Conservation (phyloP, 2,888 invertebrate genomes). For the Harpalus rufipes region DNA sequence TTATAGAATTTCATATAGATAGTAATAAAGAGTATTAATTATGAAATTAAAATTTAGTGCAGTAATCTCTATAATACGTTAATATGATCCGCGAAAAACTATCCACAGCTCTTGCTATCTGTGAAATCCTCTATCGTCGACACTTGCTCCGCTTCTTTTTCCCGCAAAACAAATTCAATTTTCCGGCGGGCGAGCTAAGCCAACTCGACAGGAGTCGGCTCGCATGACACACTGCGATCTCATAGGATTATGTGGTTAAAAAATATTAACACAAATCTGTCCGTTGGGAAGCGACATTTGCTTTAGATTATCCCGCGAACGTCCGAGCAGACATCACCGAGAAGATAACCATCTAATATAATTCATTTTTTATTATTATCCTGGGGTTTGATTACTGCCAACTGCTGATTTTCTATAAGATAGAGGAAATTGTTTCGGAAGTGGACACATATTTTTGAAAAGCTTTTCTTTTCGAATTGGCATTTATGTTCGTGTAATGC, state of each 20-base stretch:
- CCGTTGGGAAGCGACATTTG: conserved; percentile 74
- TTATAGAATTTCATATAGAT: too few relatives aligned
- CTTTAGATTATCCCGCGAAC: conserved; percentile 71
- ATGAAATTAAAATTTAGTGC: neutral
- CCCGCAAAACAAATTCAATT: conserved; percentile 76
- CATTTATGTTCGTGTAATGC: too few relatives aligned
- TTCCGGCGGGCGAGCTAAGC: conserved; percentile 77
- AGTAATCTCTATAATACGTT: neutral
- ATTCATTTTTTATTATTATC: conserved; percentile 64
- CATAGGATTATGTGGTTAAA: conserved; percentile 77
- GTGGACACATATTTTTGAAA: neutral
- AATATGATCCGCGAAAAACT: conserved; percentile 8
- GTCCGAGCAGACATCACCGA: conserved; percentile 43
- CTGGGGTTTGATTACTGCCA: conserved; percentile 38
- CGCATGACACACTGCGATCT: conserved; percentile 71
- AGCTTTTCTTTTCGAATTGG: neutral
- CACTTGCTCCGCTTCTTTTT: conserved; percentile 73
- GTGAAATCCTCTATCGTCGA: conserved; percentile 68
- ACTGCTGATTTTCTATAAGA: conserved; percentile 39
- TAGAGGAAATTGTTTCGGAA: conserved; percentile 20
- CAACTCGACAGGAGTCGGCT: conserved; percentile 75
- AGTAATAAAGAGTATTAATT: neutral
- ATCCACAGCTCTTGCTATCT: neutral
- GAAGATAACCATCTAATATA: conserved; percentile 59
- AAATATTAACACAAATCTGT: conserved; percentile 75